Evolutionary conservation across 2,888 invertebrate genomes (phyloP).

Genomic region (Lissocephala sabroskyi): DNA sequence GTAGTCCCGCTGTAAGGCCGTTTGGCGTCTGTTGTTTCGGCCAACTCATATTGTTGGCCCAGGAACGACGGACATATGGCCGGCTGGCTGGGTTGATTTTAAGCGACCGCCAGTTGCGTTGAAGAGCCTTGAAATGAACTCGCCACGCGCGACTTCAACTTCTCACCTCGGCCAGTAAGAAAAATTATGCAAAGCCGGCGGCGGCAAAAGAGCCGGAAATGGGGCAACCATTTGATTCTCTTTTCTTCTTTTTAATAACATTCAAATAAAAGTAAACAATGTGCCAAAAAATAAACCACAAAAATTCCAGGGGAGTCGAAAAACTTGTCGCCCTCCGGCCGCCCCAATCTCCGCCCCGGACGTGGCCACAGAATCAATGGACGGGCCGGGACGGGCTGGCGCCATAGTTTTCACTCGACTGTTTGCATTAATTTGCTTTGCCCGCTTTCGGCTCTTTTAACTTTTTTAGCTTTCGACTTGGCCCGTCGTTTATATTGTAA

Average conservation of each 20-base stretch:
- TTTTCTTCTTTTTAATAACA: conserved; percentile 33
- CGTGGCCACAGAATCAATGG: neutral
- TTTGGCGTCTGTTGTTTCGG: neutral
- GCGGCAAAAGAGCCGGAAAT: too few species aligned
- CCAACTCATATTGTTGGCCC: neutral
- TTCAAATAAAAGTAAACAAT: conserved; percentile 37
- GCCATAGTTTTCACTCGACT: conserved; percentile 32
- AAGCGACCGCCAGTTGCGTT: conserved; percentile 1
- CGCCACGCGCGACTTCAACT: neutral
- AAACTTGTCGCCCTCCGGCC: conserved; percentile 3
- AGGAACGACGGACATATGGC: too few species aligned
- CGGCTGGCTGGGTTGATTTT: conserved; percentile 1
- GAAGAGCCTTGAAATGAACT: conserved; percentile 2
- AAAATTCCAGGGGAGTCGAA: conserved; percentile 4
- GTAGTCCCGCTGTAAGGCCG: neutral
- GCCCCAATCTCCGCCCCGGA: too few species aligned
- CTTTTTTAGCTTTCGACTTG: too few species aligned
- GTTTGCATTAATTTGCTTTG: conserved; percentile 37
- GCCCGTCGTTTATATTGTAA: conserved; percentile 38
- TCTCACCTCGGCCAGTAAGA: neutral
- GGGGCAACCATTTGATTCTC: neutral
- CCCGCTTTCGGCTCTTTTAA: neutral
- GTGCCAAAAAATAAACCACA: conserved; percentile 9
- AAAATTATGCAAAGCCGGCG: too few species aligned
- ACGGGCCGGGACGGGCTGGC: neutral